Conservation (phyloP, 2,797 vertebrate genomes). For the Coendou prehensilis region DNA sequence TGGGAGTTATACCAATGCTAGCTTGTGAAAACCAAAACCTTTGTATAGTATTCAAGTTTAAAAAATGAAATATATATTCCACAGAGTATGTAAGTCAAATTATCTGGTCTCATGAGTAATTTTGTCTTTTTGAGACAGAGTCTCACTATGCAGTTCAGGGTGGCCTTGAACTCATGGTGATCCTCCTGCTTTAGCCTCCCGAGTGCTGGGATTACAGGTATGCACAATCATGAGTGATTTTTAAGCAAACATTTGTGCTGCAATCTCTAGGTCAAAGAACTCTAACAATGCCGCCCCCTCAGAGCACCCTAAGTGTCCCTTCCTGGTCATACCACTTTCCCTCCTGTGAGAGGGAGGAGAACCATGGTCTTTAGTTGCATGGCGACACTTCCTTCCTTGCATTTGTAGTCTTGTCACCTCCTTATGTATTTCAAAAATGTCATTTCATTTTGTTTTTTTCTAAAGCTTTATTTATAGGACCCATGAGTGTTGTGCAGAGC, state of each 20-base stretch:
- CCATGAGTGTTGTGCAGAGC: neutral
- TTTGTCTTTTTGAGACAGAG: neutral
- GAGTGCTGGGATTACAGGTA: neutral
- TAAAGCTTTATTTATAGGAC: neutral
- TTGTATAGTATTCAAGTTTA: neutral
- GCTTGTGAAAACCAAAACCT: neutral
- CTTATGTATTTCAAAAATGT: neutral
- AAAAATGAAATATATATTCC: neutral
- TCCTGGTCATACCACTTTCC: neutral
- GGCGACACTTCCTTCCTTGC: neutral
- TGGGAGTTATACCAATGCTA: neutral
- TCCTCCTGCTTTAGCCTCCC: neutral
- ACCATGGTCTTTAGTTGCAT: neutral
- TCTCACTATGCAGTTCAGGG: neutral
- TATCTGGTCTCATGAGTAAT: neutral
- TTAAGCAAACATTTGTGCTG: neutral
- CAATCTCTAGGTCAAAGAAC: neutral
- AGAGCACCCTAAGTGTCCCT: neutral
- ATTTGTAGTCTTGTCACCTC: neutral
- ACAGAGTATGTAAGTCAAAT: conserved; percentile 1
- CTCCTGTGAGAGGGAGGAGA: neutral
- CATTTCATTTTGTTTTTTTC: conserved; percentile 20
- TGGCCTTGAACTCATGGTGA: too few species aligned
- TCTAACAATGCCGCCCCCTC: neutral
- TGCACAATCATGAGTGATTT: neutral